Base-by-base conservation (phyloP, 64 coral and sea anemone genomes). In the Stichodactyla helianthus region DNA sequence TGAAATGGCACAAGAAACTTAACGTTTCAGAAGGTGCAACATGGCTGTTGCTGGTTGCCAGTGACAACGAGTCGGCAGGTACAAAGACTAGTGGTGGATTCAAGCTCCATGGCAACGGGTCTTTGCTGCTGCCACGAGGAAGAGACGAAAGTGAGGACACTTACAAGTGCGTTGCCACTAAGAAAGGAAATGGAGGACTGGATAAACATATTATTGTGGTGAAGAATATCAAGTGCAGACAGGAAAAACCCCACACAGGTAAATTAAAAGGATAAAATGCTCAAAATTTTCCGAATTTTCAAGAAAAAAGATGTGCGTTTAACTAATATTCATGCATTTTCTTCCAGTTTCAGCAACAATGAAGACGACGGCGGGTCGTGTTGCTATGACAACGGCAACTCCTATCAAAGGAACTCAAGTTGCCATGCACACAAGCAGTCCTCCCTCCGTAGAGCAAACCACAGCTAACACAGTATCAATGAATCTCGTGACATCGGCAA, bases 141-240 rank as follows among this genome's bases (percentile, higher is more conserved):
- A 81, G 78, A 81, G 15, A 51, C 0, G 52, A 51, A 51, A 81
- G 52, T 53, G 78, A 81, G 52, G 52, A 52, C 2, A 81, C 15
- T 15, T 81, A 52, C 17, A 81, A 81, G 78, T 81, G 78, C 52
- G 78, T 53, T 53, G 78, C 52, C 11, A 81, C 52, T 52, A 81
- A 81, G 19, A 81, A 81, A 18, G 78, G 14, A 18, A 17, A 52
- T n/a, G 52, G 50, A 52, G 0, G 16, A 53, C 78, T 51, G 2
- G 78, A 81, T 8, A 81, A 50, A 52, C 78, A 81, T 22, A 54
- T 81, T 20, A 54, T 81, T 54, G 52, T 81, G 15, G 50, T 81
- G 14, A 81, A 81, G 14, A 81, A 20, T 54, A 13, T 81, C 78
- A 81, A 81, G 50, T 81, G 78, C 78, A 44, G 52, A 52, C 16